These are phyloP conservation scores for Coreoperca whiteheadi DNA, from an alignment of 2,113 vertebrate genomes.

Conservation along the genomic window DNA sequence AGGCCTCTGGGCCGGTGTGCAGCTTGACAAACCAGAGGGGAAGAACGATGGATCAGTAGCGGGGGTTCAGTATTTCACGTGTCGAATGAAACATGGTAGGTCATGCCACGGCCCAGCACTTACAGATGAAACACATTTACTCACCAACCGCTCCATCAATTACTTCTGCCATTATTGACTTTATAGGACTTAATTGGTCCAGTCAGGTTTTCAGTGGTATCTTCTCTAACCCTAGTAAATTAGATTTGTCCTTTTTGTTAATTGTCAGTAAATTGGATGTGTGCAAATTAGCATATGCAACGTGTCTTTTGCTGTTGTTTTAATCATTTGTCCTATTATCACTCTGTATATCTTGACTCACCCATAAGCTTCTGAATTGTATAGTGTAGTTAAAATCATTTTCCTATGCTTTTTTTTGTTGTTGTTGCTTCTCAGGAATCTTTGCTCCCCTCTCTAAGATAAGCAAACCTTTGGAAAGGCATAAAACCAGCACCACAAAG, in stretches of 20 bases:
- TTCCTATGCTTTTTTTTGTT: not conserved
- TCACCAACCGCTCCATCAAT: not conserved
- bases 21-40: constrained; percentile 94
- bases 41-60: constrained; percentile 96
- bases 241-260: not conserved
- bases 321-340: not conserved
- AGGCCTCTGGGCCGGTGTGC: constrained; percentile 97
- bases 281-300: not conserved
- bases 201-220: constrained; percentile 18
- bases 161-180: not conserved
- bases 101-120: constrained; percentile 56
- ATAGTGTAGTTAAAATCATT: not conserved
- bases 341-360: not conserved
- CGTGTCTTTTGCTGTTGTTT: not conserved
- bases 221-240: not conserved
- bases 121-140: not conserved
- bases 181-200: constrained; percentile 1
- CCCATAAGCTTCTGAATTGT: not conserved
- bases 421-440: constrained; percentile 86
- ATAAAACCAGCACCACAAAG: constrained; percentile 76
- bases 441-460: constrained; percentile 98
- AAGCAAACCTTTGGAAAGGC: constrained; percentile 89
- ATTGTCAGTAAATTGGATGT: not conserved
- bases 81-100: constrained; percentile 89
- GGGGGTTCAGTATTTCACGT: constrained; percentile 95